These are phyloP conservation scores for Tolmerus cingulatus DNA, from an alignment of 2,888 invertebrate genomes.

Conservation along the genomic window DNA sequence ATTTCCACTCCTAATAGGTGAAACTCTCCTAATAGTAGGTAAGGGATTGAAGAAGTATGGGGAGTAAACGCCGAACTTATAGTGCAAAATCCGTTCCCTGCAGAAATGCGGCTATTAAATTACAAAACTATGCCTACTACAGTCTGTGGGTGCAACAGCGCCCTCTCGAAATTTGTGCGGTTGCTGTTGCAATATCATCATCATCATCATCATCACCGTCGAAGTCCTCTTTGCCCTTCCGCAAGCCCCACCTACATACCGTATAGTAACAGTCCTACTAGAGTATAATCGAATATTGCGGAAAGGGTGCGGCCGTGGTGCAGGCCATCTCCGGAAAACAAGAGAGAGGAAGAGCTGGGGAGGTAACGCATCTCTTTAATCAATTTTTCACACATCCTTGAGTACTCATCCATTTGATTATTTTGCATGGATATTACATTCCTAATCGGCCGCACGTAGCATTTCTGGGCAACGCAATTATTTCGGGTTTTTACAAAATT, in stretches of 20 bases:
- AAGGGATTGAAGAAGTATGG: not conserved
- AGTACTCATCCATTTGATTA: slow-evolving; percentile 42
- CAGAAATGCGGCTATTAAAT: not conserved
- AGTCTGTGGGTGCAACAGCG: not conserved
- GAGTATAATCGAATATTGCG: not conserved
- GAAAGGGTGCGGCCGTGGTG: not conserved
- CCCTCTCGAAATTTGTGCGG: not conserved
- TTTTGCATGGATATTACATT: slow-evolving; percentile 37
- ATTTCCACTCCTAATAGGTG: too few species aligned
- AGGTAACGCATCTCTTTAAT: slow-evolving; percentile 32
- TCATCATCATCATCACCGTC: not conserved
- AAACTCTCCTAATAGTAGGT: not conserved
- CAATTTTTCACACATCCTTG: slow-evolving; percentile 41
- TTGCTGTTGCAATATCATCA: not conserved
- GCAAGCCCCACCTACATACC: not conserved
- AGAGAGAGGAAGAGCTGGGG: not conserved
- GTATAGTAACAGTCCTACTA: not conserved
- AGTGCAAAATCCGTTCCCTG: not conserved
- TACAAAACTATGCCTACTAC: not conserved
- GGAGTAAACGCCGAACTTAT: not conserved
- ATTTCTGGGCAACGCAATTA: not conserved
- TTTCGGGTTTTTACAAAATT: not conserved
- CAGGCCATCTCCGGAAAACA: not conserved
- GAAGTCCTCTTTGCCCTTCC: not conserved
- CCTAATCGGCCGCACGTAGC: slow-evolving; percentile 11